Base-by-base conservation (phyloP, 2,113 vertebrate genomes). In the Lamprotornis superbus region DNA sequence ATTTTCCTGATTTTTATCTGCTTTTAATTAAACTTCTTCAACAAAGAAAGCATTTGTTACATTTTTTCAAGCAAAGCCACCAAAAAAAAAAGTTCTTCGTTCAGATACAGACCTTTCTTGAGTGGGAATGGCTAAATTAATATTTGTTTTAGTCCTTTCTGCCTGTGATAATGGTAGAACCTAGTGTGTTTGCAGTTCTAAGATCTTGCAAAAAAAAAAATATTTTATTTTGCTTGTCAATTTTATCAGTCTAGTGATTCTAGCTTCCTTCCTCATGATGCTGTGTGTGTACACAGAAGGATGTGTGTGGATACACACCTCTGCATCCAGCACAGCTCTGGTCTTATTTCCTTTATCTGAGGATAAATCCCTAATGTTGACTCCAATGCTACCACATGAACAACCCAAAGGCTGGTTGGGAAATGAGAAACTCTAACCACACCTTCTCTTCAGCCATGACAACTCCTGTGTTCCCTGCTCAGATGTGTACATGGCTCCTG, bases 1-100 rank as follows among this genome's bases (percentile, higher is more conserved):
- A 97, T 95, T 98, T 96, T 98, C 65, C 89, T 97, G 97, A 97
- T 97, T 98, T 97, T 98, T 98, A 98, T 98, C 97, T 98, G 97
- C 83, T 97, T 98, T 98, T 98, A 98, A 98, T 99, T 98, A 98
- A 97, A 97, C 97, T 96, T 94, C 96, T 98, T 96, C 97, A 97
- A 98, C 97, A 98, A 98, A 97, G 93, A 92, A 90, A 93, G 77
- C 67, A 95, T 90, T 97, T 96, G 76, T 96, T 92, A 74, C 59
- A 56, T 94, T 95, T 95, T 83, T 93, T 80, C 71, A 71, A 90
- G 27, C 16, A 87, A 91, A 94, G 75, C 23, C 22, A 15, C 30
- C 23, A 82, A 52, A 35, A 33, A 40, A 18, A 46, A 20, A 25
- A 5, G 17, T 30, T 61, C 69, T 87, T 94, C 56, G 11, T 94